Base-by-base conservation (phyloP, 2,888 invertebrate genomes). In the Rosalia funebris region DNA sequence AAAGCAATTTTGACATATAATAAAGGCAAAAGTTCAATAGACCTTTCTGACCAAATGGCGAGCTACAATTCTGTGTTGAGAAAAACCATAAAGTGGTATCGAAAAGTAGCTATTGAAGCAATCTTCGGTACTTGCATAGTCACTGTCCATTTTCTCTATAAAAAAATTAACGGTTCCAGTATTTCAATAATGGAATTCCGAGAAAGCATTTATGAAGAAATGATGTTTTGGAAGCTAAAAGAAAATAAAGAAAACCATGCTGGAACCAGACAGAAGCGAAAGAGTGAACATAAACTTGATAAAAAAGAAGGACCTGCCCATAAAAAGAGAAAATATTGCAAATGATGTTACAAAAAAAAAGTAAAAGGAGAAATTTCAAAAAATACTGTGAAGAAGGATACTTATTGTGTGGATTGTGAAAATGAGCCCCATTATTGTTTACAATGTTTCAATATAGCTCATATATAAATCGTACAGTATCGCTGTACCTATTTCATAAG, bases 21-120 rank as follows among this genome's bases (percentile, higher is more conserved):
- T 62, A 39, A 32, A 25, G 60, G 56, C 19, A 70, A 70, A 44
- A 42, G 57, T 32, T 67, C 58, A 7, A 65, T 70, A 15, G 69
- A 69, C 48, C 45, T 63, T 10, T 66, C 66, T 7, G 65, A 69
- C 36, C 65, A 69, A 55, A 64, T 67, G 61, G 17, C 57, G 25
- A 25, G 25, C 25, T 25, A 25, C 25, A 25, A 25, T 25, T 25
- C 25, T 3, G 25, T 9, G 9, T 25, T 25, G 9, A 3, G 25
- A 25, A 25, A 9, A 9, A 25, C 54, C 10, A 44, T 63, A 12
- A 63, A 62, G 37, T 67, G 66, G 65, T 67, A 67, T 44, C 20
- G 62, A 31, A 68, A 70, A 63, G 16, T 68, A 16, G 65, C 37
- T 4, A 37, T 50, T 10, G 37, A 50, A 50, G 1, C 37, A 19